Evolutionary conservation across 2,797 vertebrate genomes (phyloP).

Genomic region (Sternarchorhynchus goeldii): DNA sequence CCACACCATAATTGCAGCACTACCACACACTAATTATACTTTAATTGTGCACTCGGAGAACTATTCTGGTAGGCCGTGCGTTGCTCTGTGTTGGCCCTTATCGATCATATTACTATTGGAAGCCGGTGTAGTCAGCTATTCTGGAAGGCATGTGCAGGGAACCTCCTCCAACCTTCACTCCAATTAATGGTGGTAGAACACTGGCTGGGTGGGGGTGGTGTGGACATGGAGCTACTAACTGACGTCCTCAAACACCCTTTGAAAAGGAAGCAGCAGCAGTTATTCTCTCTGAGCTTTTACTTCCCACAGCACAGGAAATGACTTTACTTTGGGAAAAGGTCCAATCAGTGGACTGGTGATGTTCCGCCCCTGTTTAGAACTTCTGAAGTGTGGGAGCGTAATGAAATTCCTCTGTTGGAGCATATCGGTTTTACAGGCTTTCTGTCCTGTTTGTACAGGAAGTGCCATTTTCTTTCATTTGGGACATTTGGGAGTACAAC

Average conservation of each 20-base stretch:
- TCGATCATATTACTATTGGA: constrained; percentile 28
- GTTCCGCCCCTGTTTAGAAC: background rate
- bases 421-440: background rate
- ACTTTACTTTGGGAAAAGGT: constrained; percentile 37
- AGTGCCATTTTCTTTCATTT: no score
- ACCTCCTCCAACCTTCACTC: background rate
- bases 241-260: constrained; percentile 64
- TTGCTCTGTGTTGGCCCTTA: background rate
- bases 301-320: background rate
- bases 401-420: constrained; percentile 33
- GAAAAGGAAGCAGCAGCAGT: constrained; percentile 38
- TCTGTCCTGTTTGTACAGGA: background rate
- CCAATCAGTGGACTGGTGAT: constrained; percentile 34
- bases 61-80: no score
- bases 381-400: background rate
- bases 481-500: no score
- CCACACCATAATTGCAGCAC: constrained; percentile 47
- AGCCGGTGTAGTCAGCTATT: background rate
- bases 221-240: constrained; percentile 35
- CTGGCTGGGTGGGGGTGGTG: background rate
- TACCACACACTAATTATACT: constrained; percentile 38
- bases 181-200: background rate
- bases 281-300: constrained; percentile 3
- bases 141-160: background rate
- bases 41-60: constrained; percentile 11